These are phyloP conservation scores for Labeo rohita DNA, from an alignment of 2,113 vertebrate species.

Conservation along the genomic window DNA sequence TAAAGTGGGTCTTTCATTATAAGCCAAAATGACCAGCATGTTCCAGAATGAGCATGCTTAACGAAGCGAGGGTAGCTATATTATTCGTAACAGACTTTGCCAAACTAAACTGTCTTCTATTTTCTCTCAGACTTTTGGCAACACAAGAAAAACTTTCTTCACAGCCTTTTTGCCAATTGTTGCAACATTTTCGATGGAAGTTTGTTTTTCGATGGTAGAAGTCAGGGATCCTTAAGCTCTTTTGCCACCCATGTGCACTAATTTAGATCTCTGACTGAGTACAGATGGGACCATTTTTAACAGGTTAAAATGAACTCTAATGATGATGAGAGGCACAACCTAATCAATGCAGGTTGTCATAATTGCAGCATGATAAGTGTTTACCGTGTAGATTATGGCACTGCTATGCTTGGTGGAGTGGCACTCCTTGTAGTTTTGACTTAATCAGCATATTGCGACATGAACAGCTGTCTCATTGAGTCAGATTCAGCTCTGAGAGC, in stretches of 20 bases:
- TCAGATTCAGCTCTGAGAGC: slow-evolving; percentile 56
- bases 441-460: slow-evolving; percentile 63
- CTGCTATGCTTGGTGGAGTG: slow-evolving; percentile 71
- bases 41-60: neutral
- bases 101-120: neutral
- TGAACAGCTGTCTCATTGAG: slow-evolving; percentile 67
- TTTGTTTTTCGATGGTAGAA: neutral
- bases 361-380: slow-evolving; percentile 73
- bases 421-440: slow-evolving; percentile 72
- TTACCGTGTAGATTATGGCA: slow-evolving; percentile 74
- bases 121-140: neutral
- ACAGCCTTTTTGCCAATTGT: neutral
- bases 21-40: neutral
- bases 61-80: neutral
- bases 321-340: slow-evolving; percentile 78
- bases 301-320: slow-evolving; percentile 70
- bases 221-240: neutral
- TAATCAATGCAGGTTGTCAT: slow-evolving; percentile 75
- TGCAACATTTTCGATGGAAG: neutral
- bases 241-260: slow-evolving; percentile 23
- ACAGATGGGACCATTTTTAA: slow-evolving; percentile 80
- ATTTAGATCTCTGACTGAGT: slow-evolving; percentile 67
- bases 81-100: neutral
- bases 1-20: neutral
- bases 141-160: neutral